Evolutionary conservation across 1,140 invertebrate species (phyloP).

Genomic region (Bombus terrestris): DNA sequence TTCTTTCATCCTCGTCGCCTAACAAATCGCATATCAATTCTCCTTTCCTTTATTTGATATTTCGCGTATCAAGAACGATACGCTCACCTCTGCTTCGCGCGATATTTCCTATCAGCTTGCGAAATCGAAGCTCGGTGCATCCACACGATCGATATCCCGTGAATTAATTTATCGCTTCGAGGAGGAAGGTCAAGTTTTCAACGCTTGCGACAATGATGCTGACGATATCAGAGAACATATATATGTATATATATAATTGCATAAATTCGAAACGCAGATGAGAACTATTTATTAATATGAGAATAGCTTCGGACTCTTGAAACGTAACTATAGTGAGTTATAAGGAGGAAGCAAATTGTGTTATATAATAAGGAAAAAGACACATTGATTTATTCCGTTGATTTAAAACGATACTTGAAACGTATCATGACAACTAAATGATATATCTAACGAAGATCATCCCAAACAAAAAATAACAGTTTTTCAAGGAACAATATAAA

Average conservation of each 20-base stretch:
- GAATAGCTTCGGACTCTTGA: background rate
- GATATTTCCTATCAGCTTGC: background rate
- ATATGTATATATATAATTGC: too few relatives aligned
- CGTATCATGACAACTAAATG: too few relatives aligned
- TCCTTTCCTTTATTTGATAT: background rate
- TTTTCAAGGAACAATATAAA: too few relatives aligned
- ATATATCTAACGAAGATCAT: too few relatives aligned
- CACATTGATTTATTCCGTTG: too few relatives aligned
- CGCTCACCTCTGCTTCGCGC: background rate
- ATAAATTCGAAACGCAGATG: background rate
- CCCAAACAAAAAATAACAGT: too few relatives aligned
- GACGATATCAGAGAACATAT: background rate
- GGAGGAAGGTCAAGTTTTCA: background rate
- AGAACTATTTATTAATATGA: background rate
- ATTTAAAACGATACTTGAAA: too few relatives aligned
- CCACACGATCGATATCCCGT: background rate
- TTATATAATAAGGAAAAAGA: too few relatives aligned
- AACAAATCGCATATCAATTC: background rate
- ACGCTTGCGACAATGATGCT: background rate
- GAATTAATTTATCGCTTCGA: background rate
- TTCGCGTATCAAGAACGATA: background rate
- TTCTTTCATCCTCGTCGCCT: background rate
- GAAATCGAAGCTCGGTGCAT: background rate
- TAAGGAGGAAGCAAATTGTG: too few relatives aligned
- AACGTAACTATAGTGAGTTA: too few relatives aligned